A percentile compares a stretch with the other conserved stretches of the same genome.
Conservation (phyloP, 2,113 vertebrate species). For the Callipepla californica region DNA sequence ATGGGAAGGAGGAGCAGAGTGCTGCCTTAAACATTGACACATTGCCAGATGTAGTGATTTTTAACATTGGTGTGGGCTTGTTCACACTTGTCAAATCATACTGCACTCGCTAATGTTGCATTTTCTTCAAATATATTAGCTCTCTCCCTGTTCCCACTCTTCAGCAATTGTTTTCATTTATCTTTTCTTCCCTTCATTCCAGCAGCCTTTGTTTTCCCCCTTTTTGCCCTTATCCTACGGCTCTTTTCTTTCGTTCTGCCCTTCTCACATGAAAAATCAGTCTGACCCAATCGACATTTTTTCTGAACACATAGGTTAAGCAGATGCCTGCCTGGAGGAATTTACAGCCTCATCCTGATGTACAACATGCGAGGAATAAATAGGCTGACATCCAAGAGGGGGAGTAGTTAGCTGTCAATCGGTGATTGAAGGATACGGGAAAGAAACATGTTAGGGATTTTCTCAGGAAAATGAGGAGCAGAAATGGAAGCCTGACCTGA, state of each 20-base stretch:
- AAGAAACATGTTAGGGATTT: constrained; percentile 4
- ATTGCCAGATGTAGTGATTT: constrained; percentile 73
- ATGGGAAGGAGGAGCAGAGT: constrained; percentile 53
- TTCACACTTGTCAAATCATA: constrained; percentile 74
- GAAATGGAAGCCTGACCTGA: background rate
- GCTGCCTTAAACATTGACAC: constrained; percentile 62
- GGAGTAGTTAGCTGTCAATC: constrained; percentile 44
- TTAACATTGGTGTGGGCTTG: constrained; percentile 69
- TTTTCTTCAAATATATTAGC: constrained; percentile 58
- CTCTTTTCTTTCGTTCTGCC: background rate
- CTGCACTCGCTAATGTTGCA: constrained; percentile 61
- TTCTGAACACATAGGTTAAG: constrained; percentile 32
- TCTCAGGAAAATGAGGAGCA: background rate
- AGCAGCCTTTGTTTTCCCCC: background rate
- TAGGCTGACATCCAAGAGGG: constrained; percentile 1
- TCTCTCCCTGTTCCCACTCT: background rate
- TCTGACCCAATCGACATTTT: constrained; percentile 22
- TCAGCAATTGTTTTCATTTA: background rate
- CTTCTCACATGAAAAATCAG: background rate
- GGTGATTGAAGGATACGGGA: background rate
- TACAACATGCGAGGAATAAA: background rate
- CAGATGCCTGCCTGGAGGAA: constrained; percentile 58
- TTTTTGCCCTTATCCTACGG: background rate
- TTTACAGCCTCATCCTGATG: constrained; percentile 30
- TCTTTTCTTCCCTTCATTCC: background rate